Conservation (phyloP, 2,888 invertebrate genomes). For the Melanotus villosus region DNA sequence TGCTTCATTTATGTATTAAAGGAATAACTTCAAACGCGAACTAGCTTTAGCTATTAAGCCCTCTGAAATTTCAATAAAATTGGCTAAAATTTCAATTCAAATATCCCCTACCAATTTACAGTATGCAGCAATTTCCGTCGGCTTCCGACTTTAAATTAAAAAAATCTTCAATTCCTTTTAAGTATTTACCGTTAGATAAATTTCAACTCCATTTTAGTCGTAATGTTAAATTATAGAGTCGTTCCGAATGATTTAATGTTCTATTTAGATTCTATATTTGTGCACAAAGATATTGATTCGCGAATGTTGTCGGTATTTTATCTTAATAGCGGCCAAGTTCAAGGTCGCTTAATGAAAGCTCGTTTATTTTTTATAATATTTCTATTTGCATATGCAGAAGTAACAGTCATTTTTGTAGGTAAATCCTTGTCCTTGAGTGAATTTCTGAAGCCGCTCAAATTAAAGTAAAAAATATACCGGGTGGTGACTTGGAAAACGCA, state of each 20-base stretch:
- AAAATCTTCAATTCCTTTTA: constrained; percentile 19
- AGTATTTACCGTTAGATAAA: constrained; percentile 13
- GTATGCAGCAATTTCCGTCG: not conserved
- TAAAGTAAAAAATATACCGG: no score
- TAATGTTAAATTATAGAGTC: constrained; percentile 23
- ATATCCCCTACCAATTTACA: not conserved
- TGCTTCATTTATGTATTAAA: no score
- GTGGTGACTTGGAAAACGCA: no score
- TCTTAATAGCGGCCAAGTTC: constrained; percentile 12
- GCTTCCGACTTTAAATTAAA: constrained; percentile 21
- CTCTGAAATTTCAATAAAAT: no score
- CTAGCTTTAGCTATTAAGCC: no score
- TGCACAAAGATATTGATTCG: constrained; percentile 10
- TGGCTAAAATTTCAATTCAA: no score
- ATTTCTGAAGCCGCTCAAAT: no score
- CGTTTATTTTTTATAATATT: no score
- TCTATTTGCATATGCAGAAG: no score
- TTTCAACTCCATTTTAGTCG: constrained; percentile 23
- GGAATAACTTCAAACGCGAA: no score
- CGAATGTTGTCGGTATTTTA: not conserved
- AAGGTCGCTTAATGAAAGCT: not conserved
- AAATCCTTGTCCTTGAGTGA: no score
- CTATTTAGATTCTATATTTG: constrained; percentile 20
- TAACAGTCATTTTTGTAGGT: no score
- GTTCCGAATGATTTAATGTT: constrained; percentile 26